Percentiles rank a stretch among this genome's conserved stretches.
Evolutionary conservation across 2,797 vertebrate species (phyloP).

Genomic region (Aphelocoma californica): DNA sequence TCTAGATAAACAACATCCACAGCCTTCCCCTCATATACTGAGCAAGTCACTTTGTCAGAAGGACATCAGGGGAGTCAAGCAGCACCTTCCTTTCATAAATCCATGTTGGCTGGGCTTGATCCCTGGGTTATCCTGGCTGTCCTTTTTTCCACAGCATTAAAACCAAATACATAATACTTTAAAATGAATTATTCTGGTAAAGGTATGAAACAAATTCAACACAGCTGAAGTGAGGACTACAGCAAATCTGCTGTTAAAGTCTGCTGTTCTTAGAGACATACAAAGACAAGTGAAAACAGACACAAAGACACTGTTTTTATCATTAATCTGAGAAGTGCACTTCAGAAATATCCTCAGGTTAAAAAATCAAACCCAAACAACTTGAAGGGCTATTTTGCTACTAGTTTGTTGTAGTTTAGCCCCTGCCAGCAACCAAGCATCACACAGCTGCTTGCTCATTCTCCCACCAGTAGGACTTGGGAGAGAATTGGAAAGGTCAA

Average conservation of each 20-base stretch:
- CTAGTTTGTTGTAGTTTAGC: background rate
- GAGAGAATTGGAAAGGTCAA: background rate
- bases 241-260: background rate
- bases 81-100: background rate
- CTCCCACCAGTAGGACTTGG: background rate
- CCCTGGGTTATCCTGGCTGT: background rate
- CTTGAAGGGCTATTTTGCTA: background rate
- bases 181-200: background rate
- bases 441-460: background rate
- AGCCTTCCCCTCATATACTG: background rate
- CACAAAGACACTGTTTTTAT: background rate
- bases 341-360: background rate
- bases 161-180: background rate
- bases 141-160: background rate
- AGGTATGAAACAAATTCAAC: background rate
- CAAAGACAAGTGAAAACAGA: background rate
- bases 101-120: background rate
- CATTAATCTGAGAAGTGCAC: background rate
- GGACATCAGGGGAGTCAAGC: background rate
- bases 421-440: background rate
- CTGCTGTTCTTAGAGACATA: background rate
- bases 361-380: background rate
- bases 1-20: background rate
- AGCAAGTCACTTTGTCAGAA: background rate
- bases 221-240: background rate